Percentiles rank a stretch among this genome's conserved stretches.
phyloP scores from a whole-genome alignment of 2,888 invertebrate genomes.

The Noctua pronuba region DNA sequence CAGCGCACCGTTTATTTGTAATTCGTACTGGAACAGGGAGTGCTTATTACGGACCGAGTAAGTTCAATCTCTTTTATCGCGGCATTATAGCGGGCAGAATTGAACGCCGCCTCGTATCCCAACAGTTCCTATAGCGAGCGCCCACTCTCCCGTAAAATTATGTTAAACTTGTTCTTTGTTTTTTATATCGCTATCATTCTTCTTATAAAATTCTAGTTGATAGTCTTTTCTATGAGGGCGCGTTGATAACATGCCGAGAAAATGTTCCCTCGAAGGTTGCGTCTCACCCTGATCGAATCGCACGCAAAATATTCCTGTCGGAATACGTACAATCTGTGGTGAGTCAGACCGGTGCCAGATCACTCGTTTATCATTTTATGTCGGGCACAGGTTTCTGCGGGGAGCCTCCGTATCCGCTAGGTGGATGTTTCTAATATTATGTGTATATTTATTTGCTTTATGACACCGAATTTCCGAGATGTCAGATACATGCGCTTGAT shows the following conservation, averaged over 20 bases:
- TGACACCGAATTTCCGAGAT: slow-evolving; percentile 67
- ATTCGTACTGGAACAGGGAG: slow-evolving; percentile 75
- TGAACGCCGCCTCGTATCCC: slow-evolving; percentile 81
- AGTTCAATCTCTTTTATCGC: slow-evolving; percentile 89
- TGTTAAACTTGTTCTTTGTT: slow-evolving; percentile 84
- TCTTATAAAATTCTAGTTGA: slow-evolving; percentile 74
- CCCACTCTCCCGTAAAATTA: slow-evolving; percentile 87
- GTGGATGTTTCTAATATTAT: slow-evolving; percentile 57
- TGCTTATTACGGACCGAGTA: slow-evolving; percentile 86
- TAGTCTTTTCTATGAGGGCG: slow-evolving; percentile 68
- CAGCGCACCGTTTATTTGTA: slow-evolving; percentile 74
- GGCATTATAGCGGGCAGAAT: slow-evolving; percentile 85
- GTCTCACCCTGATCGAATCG: slow-evolving; percentile 57
- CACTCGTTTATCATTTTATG: slow-evolving; percentile 61
- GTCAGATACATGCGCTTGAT: slow-evolving; percentile 68
- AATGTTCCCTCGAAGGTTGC: slow-evolving; percentile 40
- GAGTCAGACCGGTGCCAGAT: slow-evolving; percentile 50
- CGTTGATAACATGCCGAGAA: slow-evolving; percentile 63
- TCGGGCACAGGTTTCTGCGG: slow-evolving; percentile 51
- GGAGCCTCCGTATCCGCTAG: slow-evolving; percentile 42
- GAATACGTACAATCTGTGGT: slow-evolving; percentile 51
- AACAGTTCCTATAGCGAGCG: slow-evolving; percentile 79
- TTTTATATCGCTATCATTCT: slow-evolving; percentile 79
- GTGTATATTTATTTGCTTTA: slow-evolving; percentile 55
- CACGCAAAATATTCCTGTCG: slow-evolving; percentile 56